Conservation (phyloP, 2,113 vertebrate genomes). For the Mesoclemmys tuberculata region DNA sequence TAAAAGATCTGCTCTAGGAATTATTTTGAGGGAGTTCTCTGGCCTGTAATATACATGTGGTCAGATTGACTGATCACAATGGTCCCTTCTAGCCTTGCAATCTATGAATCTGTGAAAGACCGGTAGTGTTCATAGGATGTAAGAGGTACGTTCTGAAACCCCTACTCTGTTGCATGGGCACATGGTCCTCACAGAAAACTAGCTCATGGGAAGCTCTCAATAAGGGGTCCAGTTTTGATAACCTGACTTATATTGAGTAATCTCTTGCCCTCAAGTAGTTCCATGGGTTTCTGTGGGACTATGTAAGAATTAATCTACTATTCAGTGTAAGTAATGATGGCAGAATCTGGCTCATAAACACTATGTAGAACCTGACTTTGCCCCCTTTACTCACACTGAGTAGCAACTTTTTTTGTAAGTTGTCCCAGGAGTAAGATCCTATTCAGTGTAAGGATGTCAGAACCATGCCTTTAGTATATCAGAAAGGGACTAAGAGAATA, state of each 20-base stretch:
- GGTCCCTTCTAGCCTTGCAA: neutral
- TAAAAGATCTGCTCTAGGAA: neutral
- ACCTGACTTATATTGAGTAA: neutral
- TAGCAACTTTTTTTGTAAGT: neutral
- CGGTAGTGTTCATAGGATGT: neutral
- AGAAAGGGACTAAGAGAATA: neutral
- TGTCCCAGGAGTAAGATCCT: neutral
- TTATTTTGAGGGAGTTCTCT: neutral
- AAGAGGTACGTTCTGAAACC: neutral
- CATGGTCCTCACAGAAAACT: neutral
- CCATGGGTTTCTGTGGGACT: too few species aligned
- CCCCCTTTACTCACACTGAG: neutral
- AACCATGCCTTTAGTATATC: neutral
- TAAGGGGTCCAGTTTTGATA: neutral
- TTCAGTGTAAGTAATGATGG: neutral
- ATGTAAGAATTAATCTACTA: too few species aligned
- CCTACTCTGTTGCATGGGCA: neutral
- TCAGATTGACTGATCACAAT: neutral
- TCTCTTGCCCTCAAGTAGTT: neutral
- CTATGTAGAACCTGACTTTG: neutral
- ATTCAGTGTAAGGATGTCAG: neutral
- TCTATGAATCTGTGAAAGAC: neutral
- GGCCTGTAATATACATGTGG: neutral
- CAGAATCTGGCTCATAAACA: neutral
- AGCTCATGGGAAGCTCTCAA: neutral